phyloP scores from a whole-genome alignment of 2,888 invertebrate genomes.

The Zelleria hepariella region DNA sequence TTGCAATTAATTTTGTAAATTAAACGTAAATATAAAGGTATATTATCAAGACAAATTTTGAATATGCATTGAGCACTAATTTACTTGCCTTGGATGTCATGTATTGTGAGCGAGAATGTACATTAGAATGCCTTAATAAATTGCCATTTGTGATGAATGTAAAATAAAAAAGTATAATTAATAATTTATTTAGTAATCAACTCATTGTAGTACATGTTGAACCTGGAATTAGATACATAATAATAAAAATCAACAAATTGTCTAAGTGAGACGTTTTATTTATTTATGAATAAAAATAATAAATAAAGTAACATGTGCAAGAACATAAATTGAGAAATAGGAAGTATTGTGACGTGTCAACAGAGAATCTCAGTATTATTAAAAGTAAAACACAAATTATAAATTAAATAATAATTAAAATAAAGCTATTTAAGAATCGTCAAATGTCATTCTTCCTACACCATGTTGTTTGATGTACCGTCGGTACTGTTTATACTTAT shows the following conservation, averaged over 20 bases:
- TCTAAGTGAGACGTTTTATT: constrained; percentile 52
- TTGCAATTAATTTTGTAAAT: too few species aligned
- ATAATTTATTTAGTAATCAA: constrained; percentile 27
- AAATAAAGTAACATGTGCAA: background rate
- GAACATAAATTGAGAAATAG: background rate
- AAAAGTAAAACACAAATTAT: background rate
- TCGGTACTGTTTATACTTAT: constrained; percentile 89
- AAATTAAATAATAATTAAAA: constrained; percentile 9
- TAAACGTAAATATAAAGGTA: background rate
- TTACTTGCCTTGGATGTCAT: background rate
- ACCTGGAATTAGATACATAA: constrained; percentile 45
- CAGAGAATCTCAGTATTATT: background rate
- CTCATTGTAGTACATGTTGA: constrained; percentile 61
- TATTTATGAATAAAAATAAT: constrained; percentile 1
- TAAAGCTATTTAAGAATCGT: constrained; percentile 74
- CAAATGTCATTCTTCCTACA: constrained; percentile 91
- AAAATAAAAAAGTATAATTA: constrained; percentile 46
- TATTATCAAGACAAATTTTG: background rate
- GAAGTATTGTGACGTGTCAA: background rate
- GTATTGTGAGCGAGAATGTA: constrained; percentile 2
- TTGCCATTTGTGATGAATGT: constrained; percentile 61
- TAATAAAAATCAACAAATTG: constrained; percentile 60
- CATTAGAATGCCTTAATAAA: constrained; percentile 51
- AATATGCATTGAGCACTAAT: background rate
- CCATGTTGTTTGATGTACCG: constrained; percentile 93